Evolutionary conservation across 2,797 vertebrate species (phyloP), one percentile per base, ranked within the genome.

Genomic region (Gouania willdenowi): DNA sequence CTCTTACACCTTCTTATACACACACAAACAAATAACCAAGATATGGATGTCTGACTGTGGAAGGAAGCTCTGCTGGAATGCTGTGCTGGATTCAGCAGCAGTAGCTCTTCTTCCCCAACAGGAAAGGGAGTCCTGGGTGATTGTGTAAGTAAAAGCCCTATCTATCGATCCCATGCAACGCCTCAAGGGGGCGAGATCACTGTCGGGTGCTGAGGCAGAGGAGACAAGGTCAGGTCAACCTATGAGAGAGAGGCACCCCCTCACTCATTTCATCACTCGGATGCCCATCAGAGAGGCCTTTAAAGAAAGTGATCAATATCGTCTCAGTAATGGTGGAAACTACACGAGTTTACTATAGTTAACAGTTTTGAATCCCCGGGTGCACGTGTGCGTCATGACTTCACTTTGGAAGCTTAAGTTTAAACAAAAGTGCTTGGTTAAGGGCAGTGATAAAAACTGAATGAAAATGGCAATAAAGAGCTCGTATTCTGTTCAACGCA

Each of bases 191-290:
- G 4, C 58, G 54, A 66, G 64, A 77, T 81, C 75, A 75, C 68
- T 76, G 74, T 82, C 69, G 68, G 76, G 58, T 65, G 55, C 60
- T 56, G 60, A 72, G 64, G 39, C 54, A 32, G 47, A 55, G 53
- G 52, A 75, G 82, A 80, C 80, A 83, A 82, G 84, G 81, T 84
- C 77, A 72, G 82, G 80, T 81, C 81, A 79, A 58, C 65, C n/a
- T n/a, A n/a, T 40, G 61, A 50, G 71, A 71, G 66, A 41, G 56
- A 56, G 28, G 49, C 52, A 69, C 70, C 74, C 73, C 41, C 49
- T 39, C 64, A 71, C 77, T 63, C 61, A 53, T 81, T 77, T 81
- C 70, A 81, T 78, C 68, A 68, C 66, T 41, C 58, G 41, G 54
- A 67, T 57, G 56, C 57, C 28, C 66, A 57, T 45, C 34, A 77